These are phyloP conservation scores for Intellagama lesueurii DNA, from an alignment of 2,797 vertebrate species.

Conservation along the genomic window DNA sequence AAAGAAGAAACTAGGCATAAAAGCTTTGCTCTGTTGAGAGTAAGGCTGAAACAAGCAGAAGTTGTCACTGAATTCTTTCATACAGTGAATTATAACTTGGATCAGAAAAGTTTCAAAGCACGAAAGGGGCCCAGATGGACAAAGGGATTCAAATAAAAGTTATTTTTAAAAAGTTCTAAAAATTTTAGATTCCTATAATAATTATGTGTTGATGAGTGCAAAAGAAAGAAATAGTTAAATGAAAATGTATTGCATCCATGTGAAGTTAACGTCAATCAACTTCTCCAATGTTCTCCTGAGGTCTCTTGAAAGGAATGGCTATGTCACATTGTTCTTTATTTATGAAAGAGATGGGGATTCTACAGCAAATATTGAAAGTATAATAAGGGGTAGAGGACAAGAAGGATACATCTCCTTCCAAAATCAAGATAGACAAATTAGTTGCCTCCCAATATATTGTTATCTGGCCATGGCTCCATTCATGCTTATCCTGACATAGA, in stretches of 20 bases:
- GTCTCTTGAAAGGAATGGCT: background rate
- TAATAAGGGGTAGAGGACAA: background rate
- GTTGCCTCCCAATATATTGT: background rate
- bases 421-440: background rate
- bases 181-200: background rate
- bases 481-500: background rate
- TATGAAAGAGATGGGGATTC: background rate
- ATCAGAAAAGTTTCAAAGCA: background rate
- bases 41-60: background rate
- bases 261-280: constrained; percentile 34
- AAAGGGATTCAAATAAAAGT: too few relatives aligned
- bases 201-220: constrained; percentile 13
- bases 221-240: constrained; percentile 22
- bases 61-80: background rate
- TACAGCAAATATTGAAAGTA: background rate
- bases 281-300: constrained; percentile 23
- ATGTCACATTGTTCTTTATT: background rate
- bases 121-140: constrained; percentile 4
- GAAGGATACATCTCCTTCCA: background rate
- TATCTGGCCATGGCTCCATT: background rate
- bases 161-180: too few relatives aligned
- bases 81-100: constrained; percentile 16
- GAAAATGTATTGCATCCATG: constrained; percentile 18
- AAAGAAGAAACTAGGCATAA: constrained; percentile 12
- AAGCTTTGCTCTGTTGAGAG: constrained; percentile 25